These are phyloP conservation scores for Callimorpha dominula DNA, from an alignment of 2,888 invertebrate genomes.

Conservation along the genomic window DNA sequence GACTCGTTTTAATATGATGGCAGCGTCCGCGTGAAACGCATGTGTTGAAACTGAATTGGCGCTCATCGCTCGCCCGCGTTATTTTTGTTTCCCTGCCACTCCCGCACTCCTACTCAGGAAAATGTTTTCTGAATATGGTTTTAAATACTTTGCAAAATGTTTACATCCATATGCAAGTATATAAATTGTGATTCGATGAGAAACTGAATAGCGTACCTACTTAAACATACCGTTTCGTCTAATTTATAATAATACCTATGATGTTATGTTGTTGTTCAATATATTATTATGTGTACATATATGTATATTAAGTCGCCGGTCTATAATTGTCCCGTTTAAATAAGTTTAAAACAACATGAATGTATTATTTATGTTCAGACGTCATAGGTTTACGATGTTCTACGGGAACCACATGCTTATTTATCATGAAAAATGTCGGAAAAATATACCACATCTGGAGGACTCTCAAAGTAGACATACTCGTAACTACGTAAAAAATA, in stretches of 20 bases:
- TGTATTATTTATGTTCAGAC: background rate
- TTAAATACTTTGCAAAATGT: constrained; percentile 19
- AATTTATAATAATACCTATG: background rate
- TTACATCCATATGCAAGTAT: constrained; percentile 14
- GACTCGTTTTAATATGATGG: constrained; percentile 63
- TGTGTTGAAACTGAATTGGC: constrained; percentile 71
- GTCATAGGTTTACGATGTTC: background rate
- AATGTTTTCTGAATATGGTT: constrained; percentile 61
- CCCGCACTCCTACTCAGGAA: constrained; percentile 72
- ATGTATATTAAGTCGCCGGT: background rate
- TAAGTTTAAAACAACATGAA: background rate
- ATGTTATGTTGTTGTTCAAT: background rate
- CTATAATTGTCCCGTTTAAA: background rate
- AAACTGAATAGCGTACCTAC: background rate
- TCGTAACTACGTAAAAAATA: constrained; percentile 28
- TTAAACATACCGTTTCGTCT: background rate
- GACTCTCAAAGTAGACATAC: background rate
- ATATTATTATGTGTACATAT: background rate
- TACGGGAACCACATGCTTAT: background rate
- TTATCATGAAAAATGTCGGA: background rate
- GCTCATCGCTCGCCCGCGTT: constrained; percentile 68
- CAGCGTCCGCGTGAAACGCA: constrained; percentile 66
- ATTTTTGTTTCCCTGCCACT: constrained; percentile 76
- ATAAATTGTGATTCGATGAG: background rate
- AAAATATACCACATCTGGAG: constrained; percentile 1